Percentiles rank a stretch among this genome's conserved stretches.
These are phyloP conservation scores for Doryteuthis pealeii DNA, from an alignment of 1,140 invertebrate genomes.

Conservation along the genomic window DNA sequence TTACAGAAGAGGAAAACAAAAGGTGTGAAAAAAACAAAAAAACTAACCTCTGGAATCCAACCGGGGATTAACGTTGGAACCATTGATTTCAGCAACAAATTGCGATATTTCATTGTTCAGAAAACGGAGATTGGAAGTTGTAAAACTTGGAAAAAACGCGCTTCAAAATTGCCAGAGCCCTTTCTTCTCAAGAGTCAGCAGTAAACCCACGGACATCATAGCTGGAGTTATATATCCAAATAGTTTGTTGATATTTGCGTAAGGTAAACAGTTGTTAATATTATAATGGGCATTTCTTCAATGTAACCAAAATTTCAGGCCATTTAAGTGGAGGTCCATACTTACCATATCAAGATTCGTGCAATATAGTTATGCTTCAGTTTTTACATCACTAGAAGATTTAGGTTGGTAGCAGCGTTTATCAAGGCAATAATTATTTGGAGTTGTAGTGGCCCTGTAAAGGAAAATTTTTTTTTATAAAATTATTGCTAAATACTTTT, in stretches of 20 bases:
- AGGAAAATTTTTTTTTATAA: too few relatives aligned
- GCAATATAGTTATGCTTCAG: constrained; percentile 57
- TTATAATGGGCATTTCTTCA: too few relatives aligned
- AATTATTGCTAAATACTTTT: too few relatives aligned
- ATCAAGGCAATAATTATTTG: constrained; percentile 53
- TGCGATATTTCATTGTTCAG: constrained; percentile 88
- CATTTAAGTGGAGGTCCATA: too few relatives aligned
- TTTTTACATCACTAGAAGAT: constrained; percentile 54
- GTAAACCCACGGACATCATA: constrained; percentile 56
- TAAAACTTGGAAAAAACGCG: constrained; percentile 62
- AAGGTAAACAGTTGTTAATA: background rate
- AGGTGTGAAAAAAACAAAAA: constrained; percentile 9
- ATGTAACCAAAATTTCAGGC: too few relatives aligned
- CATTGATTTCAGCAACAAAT: constrained; percentile 90
- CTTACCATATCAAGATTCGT: constrained; percentile 54
- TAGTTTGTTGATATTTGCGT: constrained; percentile 47
- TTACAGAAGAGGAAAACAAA: background rate
- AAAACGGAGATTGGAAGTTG: constrained; percentile 72
- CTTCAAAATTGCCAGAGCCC: constrained; percentile 56
- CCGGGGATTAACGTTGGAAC: constrained; percentile 63
- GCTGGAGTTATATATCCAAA: constrained; percentile 56
- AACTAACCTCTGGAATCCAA: constrained; percentile 52
- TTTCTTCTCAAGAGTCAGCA: constrained; percentile 60
- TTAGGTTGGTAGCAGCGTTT: constrained; percentile 48
- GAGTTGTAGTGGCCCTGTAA: constrained; percentile 41